Conservation (phyloP, 2,888 invertebrate species). For the Epinotia bilunana region DNA sequence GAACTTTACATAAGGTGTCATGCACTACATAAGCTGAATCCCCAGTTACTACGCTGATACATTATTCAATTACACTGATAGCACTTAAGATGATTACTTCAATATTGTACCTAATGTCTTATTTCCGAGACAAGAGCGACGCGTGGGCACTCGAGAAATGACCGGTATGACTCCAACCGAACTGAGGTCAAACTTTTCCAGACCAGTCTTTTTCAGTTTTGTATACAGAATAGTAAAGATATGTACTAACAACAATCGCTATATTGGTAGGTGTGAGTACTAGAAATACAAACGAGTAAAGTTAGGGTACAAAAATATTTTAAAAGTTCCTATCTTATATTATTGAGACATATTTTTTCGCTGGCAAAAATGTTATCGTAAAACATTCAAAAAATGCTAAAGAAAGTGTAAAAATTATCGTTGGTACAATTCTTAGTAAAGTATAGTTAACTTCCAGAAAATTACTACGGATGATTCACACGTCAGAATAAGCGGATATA, state of each 20-base stretch:
- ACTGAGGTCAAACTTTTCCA: constrained; percentile 21
- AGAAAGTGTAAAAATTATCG: no score
- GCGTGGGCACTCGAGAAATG: constrained; percentile 67
- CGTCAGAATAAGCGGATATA: constrained; percentile 5
- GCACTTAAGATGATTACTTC: constrained; percentile 82
- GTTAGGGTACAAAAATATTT: neutral
- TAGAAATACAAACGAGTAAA: neutral
- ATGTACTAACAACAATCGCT: neutral
- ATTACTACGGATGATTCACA: constrained; percentile 24
- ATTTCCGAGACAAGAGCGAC: constrained; percentile 77
- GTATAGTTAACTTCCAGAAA: constrained; percentile 5
- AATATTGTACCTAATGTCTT: constrained; percentile 79
- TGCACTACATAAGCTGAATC: constrained; percentile 48
- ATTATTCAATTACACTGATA: constrained; percentile 83
- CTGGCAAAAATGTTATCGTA: no score
- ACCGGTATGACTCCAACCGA: constrained; percentile 44
- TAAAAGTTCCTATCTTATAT: no score
- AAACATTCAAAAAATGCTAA: no score
- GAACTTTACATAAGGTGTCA: constrained; percentile 26
- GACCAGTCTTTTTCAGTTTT: neutral
- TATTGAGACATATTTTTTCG: no score
- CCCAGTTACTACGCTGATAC: constrained; percentile 66
- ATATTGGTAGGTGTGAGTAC: neutral
- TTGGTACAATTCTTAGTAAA: neutral
- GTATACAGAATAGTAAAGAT: neutral